Percentiles rank a stretch among this genome's conserved stretches.
Conservation (phyloP, 2,113 vertebrate genomes). For the Spilogale gracilis region DNA sequence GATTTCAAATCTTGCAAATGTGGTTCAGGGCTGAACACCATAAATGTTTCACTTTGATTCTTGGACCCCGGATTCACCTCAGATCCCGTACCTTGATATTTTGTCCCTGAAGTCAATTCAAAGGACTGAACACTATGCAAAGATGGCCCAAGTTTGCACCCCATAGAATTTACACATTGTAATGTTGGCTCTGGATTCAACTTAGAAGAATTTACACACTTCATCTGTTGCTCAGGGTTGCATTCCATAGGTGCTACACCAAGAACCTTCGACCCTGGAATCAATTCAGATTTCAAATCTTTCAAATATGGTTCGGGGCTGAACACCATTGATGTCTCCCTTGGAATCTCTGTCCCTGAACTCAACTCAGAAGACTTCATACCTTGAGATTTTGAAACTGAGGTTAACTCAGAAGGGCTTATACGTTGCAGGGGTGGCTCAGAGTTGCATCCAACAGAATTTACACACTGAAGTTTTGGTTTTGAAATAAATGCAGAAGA, state of each 20-base stretch:
- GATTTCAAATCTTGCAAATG: not conserved
- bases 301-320: not conserved
- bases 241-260: not conserved
- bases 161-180: not conserved
- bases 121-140: not conserved
- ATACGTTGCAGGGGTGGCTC: not conserved
- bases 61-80: conserved; percentile 24
- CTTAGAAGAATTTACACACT: not conserved
- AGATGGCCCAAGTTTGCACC: not conserved
- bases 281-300: not conserved
- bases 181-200: not conserved
- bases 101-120: conserved; percentile 9
- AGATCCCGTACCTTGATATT: conserved; percentile 9
- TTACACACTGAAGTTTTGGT: not conserved
- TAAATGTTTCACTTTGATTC: not conserved
- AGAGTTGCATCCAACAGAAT: not conserved
- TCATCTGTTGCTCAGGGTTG: not conserved
- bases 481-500: conserved; percentile 15
- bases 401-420: not conserved
- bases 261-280: not conserved
- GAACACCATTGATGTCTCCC: not conserved
- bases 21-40: not conserved
- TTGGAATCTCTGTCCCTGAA: conserved; percentile 25
- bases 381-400: conserved; percentile 17
- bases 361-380: conserved; percentile 14